Evolutionary conservation across 2,113 vertebrate species (phyloP).

Genomic region (Taxidea taxus): DNA sequence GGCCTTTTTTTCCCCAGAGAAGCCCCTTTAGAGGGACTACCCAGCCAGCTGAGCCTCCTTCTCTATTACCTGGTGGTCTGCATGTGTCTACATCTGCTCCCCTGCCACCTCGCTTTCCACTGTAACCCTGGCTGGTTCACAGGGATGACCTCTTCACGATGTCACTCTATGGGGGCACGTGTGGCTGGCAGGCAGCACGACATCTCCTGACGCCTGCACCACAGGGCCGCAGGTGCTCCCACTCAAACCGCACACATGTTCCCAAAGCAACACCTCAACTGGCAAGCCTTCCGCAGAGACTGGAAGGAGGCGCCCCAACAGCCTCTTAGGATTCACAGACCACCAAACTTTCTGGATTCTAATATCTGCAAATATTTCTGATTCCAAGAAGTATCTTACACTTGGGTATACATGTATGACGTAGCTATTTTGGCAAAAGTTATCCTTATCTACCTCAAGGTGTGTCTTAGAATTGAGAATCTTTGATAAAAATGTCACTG

Average conservation of each 20-base stretch:
- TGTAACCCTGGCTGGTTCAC: accelerated
- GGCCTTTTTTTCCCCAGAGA: neutral
- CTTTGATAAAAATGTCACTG: neutral
- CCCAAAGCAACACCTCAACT: neutral
- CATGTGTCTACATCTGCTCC: accelerated
- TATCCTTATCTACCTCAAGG: too few species aligned
- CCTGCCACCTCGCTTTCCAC: too few species aligned
- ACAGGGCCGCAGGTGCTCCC: neutral
- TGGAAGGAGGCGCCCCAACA: accelerated
- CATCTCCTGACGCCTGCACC: too few species aligned
- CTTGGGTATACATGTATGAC: neutral
- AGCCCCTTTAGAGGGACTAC: neutral
- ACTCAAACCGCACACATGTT: neutral
- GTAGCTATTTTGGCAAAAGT: neutral
- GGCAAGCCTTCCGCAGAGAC: too few species aligned
- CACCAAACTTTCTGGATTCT: neutral
- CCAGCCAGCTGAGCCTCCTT: neutral
- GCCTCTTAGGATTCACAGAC: too few species aligned
- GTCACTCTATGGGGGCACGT: neutral
- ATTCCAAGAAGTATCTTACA: neutral
- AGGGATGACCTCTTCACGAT: neutral
- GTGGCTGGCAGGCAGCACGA: neutral
- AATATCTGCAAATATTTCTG: neutral
- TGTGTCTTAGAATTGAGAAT: neutral
- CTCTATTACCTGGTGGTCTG: neutral